Percentiles rank a stretch among this genome's conserved stretches.
These are phyloP conservation scores for Chroicocephalus ridibundus DNA, from an alignment of 2,113 vertebrate genomes.

Conservation along the genomic window DNA sequence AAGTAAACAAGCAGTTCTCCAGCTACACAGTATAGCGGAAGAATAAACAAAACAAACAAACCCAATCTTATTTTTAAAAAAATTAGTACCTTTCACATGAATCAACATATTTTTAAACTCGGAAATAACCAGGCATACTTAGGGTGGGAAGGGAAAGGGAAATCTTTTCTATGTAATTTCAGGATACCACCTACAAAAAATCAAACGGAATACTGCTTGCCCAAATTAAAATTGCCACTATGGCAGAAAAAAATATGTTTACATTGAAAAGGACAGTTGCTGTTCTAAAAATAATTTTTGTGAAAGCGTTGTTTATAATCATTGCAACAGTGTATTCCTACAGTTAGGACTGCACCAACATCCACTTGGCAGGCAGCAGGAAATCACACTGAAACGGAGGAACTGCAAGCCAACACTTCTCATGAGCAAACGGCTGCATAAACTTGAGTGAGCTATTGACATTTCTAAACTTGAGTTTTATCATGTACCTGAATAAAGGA, in stretches of 20 bases:
- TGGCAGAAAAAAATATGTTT: background rate
- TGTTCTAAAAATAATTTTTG: constrained; percentile 30
- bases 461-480: background rate
- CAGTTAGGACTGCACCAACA: background rate
- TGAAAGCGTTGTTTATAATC: constrained; percentile 5
- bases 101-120: background rate
- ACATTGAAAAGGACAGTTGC: background rate
- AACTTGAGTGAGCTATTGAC: background rate
- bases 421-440: background rate
- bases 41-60: background rate
- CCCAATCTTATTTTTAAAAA: background rate
- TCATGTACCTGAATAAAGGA: background rate
- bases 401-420: background rate
- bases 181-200: constrained; percentile 42
- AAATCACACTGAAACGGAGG: background rate
- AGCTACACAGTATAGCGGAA: background rate
- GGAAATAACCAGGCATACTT: background rate
- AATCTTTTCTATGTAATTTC: background rate
- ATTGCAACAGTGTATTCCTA: constrained; percentile 15
- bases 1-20: background rate
- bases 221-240: background rate
- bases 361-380: background rate
- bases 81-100: background rate
- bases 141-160: background rate
- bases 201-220: background rate